Conservation (phyloP, 2,797 vertebrate species). For the Sardinella longiceps region DNA sequence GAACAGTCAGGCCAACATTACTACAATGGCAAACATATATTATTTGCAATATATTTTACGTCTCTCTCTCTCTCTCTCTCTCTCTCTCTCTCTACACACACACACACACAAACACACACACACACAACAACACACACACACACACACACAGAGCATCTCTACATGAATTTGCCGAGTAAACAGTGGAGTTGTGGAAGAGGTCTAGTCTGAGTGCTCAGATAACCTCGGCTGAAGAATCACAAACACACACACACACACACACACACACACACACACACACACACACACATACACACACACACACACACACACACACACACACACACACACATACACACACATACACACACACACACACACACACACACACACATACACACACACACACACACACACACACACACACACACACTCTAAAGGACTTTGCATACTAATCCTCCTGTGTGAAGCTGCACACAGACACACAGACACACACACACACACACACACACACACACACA, state of each 20-base stretch:
- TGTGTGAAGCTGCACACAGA: not conserved
- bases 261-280: slow-evolving; percentile 31
- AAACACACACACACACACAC: not conserved
- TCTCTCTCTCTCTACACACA: not conserved
- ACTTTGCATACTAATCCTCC: no score
- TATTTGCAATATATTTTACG: no score
- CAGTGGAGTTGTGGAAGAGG: no score
- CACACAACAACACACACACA: no score
- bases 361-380: not conserved
- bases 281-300: slow-evolving; percentile 30
- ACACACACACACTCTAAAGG: not conserved
- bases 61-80: not conserved
- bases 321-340: not conserved
- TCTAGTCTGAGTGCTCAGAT: not conserved
- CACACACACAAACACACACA: no score
- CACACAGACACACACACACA: slow-evolving; percentile 48
- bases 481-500: slow-evolving; percentile 35
- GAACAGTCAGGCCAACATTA: no score
- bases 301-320: slow-evolving; percentile 51
- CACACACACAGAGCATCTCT: no score
- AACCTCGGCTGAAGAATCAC: no score
- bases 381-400: slow-evolving; percentile 7
- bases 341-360: not conserved
- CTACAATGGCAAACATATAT: no score
- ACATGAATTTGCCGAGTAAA: no score